A percentile compares a stretch with the other conserved stretches of the same genome.
Conservation (phyloP, 2,113 vertebrate genomes). For the Pteruthius melanotis region DNA sequence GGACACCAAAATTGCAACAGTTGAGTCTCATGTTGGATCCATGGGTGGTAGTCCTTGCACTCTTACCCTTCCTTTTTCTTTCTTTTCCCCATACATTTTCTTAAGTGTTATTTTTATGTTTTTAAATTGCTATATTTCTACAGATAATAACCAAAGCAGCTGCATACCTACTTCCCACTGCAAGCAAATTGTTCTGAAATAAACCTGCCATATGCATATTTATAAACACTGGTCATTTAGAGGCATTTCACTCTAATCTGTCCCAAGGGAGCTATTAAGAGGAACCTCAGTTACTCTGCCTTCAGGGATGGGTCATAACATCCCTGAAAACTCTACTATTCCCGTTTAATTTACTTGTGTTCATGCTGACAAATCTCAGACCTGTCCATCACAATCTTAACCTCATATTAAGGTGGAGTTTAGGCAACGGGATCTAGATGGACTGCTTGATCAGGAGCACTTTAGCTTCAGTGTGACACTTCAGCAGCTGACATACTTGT, state of each 20-base stretch:
- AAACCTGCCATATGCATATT: not conserved
- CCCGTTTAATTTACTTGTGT: not conserved
- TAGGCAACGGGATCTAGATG: not conserved
- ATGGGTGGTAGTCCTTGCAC: not conserved
- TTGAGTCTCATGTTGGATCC: accelerated
- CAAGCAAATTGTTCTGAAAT: not conserved
- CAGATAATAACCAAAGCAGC: not conserved
- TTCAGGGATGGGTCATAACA: not conserved
- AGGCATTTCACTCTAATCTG: not conserved
- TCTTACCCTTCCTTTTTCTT: not conserved
- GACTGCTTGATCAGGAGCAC: not conserved
- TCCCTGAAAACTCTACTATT: not conserved
- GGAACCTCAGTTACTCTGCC: not conserved
- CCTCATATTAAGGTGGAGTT: not conserved
- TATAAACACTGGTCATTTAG: not conserved
- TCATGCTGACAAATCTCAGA: not conserved
- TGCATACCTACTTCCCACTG: not conserved
- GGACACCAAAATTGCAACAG: not conserved
- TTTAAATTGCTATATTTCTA: not conserved
- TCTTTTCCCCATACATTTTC: not conserved
- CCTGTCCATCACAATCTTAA: not conserved
- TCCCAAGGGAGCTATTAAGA: not conserved
- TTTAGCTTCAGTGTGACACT: not conserved
- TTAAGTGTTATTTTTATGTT: not conserved
- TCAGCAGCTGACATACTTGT: not conserved